These are phyloP conservation scores for Coremacera marginata DNA, from an alignment of 2,888 invertebrate species.

Conservation along the genomic window DNA sequence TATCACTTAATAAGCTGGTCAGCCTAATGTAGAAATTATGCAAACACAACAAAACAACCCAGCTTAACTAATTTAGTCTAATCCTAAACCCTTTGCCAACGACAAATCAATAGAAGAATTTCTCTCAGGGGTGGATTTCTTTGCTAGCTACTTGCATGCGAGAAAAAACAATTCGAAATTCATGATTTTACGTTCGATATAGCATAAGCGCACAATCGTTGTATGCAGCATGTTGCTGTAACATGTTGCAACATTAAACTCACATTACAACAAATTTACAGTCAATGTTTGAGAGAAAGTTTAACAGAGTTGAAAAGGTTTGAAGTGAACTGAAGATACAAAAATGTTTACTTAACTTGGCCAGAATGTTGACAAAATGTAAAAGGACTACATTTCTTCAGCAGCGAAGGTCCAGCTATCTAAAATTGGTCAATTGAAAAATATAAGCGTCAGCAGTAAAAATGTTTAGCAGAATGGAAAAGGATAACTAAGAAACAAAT, in stretches of 20 bases:
- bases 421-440: no score
- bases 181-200: background rate
- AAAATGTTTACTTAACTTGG: no score
- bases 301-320: background rate
- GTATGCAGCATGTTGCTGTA: constrained; percentile 22
- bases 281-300: background rate
- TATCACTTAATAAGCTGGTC: background rate
- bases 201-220: constrained; percentile 26
- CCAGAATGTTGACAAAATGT: no score
- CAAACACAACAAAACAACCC: no score
- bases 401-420: no score
- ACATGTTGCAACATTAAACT: background rate
- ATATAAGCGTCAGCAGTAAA: no score
- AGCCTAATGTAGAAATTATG: background rate
- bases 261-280: background rate
- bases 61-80: constrained; percentile 13
- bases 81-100: constrained; percentile 13
- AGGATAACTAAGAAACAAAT: no score
- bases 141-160: constrained; percentile 22
- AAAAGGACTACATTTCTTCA: no score
- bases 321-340: background rate
- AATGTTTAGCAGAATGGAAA: no score
- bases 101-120: background rate
- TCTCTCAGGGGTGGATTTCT: constrained; percentile 31
- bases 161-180: background rate